phyloP scores from a whole-genome alignment of 2,113 vertebrate genomes.

The Zeus faber region DNA sequence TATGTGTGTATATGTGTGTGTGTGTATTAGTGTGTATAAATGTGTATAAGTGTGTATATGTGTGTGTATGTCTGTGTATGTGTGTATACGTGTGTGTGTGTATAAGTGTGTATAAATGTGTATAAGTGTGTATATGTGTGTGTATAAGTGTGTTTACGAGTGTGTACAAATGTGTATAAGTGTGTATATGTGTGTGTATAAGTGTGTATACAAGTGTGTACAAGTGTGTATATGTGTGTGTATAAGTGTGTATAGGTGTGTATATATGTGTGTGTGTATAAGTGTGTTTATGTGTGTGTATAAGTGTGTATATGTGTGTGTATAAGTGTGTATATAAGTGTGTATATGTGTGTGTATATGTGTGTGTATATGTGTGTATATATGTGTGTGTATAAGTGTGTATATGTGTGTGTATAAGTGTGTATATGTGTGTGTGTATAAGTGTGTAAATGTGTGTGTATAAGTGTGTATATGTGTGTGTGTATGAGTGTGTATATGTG shows the following conservation, averaged over 20 bases:
- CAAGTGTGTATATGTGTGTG: constrained; percentile 1
- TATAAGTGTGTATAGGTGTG: constrained; percentile 6
- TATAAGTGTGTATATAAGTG: not conserved
- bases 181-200: not conserved
- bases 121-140: constrained; percentile 1
- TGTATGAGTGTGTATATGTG: too few species aligned
- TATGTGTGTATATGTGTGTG: not conserved
- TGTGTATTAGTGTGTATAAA: not conserved
- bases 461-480: too few species aligned
- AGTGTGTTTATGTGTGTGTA: not conserved
- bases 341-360: not conserved
- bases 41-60: not conserved
- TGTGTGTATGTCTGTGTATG: not conserved
- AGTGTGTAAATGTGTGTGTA: too few species aligned
- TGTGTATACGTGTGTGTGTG: not conserved
- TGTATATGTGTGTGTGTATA: too few species aligned
- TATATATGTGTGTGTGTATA: too few species aligned
- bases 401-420: too few species aligned
- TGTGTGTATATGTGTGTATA: too few species aligned
- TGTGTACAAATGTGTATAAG: not conserved
- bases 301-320: not conserved
- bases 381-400: too few species aligned
- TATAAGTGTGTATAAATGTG: not conserved
- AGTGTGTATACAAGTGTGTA: not conserved
- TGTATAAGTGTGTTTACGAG: not conserved